Evolutionary conservation across 2,113 vertebrate genomes (phyloP).

Genomic region (Salvelinus alpinus): DNA sequence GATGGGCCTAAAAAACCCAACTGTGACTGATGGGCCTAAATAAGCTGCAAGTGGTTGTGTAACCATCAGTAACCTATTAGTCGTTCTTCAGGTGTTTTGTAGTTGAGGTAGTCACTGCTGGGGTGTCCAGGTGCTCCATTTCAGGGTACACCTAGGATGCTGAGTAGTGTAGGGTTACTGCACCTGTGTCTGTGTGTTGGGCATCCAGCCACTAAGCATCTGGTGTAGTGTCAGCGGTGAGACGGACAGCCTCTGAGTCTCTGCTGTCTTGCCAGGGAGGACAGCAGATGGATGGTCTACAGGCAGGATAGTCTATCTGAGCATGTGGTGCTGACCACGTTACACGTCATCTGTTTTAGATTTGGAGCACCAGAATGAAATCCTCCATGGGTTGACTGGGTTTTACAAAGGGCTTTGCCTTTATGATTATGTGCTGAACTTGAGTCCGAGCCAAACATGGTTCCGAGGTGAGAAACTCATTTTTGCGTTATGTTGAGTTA

Average conservation of each 20-base stretch:
- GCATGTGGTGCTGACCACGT: background rate
- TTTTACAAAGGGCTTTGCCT: background rate
- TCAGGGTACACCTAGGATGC: background rate
- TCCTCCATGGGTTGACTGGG: background rate
- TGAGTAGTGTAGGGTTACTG: background rate
- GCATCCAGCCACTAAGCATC: background rate
- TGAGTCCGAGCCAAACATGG: no score
- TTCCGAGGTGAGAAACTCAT: no score
- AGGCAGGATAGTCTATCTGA: constrained; percentile 6
- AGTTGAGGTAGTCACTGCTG: background rate
- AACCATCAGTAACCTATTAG: background rate
- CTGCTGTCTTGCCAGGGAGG: background rate
- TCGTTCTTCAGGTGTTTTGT: background rate
- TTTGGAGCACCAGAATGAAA: background rate
- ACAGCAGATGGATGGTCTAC: background rate
- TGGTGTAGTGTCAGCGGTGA: background rate
- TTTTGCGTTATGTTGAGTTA: no score
- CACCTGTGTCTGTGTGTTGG: background rate
- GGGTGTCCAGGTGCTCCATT: background rate
- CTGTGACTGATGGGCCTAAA: background rate
- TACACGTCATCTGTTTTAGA: background rate
- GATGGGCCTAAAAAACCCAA: no score
- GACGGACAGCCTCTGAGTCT: background rate
- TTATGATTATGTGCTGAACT: no score
- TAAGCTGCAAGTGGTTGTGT: background rate